phyloP scores from a whole-genome alignment of 2,888 invertebrate genomes.

The Meliscaeva auricollis region DNA sequence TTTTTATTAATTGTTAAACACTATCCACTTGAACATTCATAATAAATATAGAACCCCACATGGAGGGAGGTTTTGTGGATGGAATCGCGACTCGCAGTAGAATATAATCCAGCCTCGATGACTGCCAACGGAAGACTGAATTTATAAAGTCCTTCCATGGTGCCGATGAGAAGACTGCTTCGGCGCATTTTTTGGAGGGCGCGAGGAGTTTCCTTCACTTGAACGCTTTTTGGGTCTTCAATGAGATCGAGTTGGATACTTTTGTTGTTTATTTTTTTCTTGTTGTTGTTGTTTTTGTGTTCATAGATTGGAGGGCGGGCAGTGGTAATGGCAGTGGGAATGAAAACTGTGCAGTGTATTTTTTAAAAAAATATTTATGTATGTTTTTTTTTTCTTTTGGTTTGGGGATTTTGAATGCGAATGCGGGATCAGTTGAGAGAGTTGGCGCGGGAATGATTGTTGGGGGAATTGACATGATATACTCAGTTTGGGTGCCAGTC shows the following conservation, averaged over 20 bases:
- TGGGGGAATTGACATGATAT: slow-evolving; percentile 68
- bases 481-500: slow-evolving; percentile 48
- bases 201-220: slow-evolving; percentile 72
- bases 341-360: slow-evolving; percentile 58
- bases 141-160: slow-evolving; percentile 69
- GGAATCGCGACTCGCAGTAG: slow-evolving; percentile 51
- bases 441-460: slow-evolving; percentile 52
- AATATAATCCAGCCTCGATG: slow-evolving; percentile 72
- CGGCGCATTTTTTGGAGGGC: slow-evolving; percentile 70
- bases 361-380: slow-evolving; percentile 53
- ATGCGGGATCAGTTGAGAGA: slow-evolving; percentile 17
- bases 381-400: slow-evolving; percentile 9
- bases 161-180: slow-evolving; percentile 75
- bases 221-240: slow-evolving; percentile 74
- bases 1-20: slow-evolving; percentile 66
- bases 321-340: slow-evolving; percentile 60
- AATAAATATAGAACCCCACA: slow-evolving; percentile 49
- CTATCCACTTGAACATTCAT: slow-evolving; percentile 51
- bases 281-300: slow-evolving; percentile 16
- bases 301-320: slow-evolving; percentile 48
- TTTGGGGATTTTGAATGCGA: slow-evolving; percentile 30
- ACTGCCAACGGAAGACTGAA: slow-evolving; percentile 77
- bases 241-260: slow-evolving; percentile 70
- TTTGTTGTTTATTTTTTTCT: slow-evolving; percentile 8
- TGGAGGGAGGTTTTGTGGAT: slow-evolving; percentile 41